Evolutionary conservation across 2,797 vertebrate species (phyloP).

Genomic region (Phalloptychus januarius): DNA sequence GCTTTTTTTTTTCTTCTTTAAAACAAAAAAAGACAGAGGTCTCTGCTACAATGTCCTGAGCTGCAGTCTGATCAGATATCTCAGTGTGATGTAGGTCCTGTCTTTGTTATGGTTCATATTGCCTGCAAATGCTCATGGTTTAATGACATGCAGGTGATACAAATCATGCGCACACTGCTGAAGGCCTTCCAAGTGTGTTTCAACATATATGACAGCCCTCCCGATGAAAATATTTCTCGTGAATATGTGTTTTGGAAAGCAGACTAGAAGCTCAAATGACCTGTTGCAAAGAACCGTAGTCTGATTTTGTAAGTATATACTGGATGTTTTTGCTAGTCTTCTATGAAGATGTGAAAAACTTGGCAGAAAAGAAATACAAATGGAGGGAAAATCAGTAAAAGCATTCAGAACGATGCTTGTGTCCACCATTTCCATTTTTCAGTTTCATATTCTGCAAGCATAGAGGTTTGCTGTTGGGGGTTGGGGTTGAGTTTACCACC

Average conservation of each 20-base stretch:
- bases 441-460: conserved; percentile 31
- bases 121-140: conserved; percentile 53
- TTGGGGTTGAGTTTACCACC: conserved; percentile 25
- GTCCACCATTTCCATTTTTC: conserved; percentile 28
- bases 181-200: conserved; percentile 73
- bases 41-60: conserved; percentile 56
- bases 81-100: conserved; percentile 62
- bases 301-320: conserved; percentile 30
- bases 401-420: conserved; percentile 17
- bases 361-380: conserved; percentile 13
- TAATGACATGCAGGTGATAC: conserved; percentile 75
- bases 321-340: conserved; percentile 20
- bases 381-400: conserved; percentile 15
- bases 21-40: conserved; percentile 8
- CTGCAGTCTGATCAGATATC: conserved; percentile 59
- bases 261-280: conserved; percentile 61
- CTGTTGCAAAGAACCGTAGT: conserved; percentile 48
- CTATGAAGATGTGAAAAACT: conserved; percentile 36
- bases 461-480: conserved; percentile 39
- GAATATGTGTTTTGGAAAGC: conserved; percentile 64
- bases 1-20: conserved; percentile 12
- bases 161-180: conserved; percentile 69
- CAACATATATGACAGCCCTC: conserved; percentile 62
- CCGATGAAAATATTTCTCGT: conserved; percentile 59
- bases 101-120: conserved; percentile 53